Conservation (phyloP, 2,888 invertebrate genomes). For the Mythimna impura region DNA sequence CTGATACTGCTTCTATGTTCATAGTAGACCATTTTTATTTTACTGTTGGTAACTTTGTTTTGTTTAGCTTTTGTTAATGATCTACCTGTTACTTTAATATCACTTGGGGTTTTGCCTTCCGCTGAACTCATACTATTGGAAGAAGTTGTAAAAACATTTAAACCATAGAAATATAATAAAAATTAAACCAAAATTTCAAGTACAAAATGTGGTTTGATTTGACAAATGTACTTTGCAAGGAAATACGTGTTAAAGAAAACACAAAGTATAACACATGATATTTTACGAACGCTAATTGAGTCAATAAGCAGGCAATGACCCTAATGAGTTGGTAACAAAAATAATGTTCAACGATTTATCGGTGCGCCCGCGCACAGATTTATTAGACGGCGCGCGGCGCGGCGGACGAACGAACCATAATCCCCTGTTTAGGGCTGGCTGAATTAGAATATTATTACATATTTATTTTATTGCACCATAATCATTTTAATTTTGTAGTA, state of each 20-base stretch:
- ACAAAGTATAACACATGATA: conserved; percentile 81
- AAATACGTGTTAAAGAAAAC: conserved; percentile 78
- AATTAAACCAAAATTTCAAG: conserved; percentile 44
- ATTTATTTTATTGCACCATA: conserved; percentile 17
- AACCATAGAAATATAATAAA: too few species aligned
- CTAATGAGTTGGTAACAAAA: conserved; percentile 90
- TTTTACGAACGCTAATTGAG: conserved; percentile 84
- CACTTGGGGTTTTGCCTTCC: not conserved
- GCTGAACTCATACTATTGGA: not conserved
- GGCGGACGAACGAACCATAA: conserved; percentile 80
- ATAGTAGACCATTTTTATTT: not conserved
- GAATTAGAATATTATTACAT: conserved; percentile 44
- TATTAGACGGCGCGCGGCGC: conserved; percentile 79
- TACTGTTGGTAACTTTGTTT: too few species aligned
- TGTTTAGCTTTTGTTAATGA: too few species aligned
- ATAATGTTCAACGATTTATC: conserved; percentile 89
- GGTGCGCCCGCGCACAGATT: conserved; percentile 88
- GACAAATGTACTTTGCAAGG: conserved; percentile 77
- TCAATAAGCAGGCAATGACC: conserved; percentile 89
- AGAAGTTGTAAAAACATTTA: conserved; percentile 14
- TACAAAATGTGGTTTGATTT: conserved; percentile 74
- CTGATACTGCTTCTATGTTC: not conserved
- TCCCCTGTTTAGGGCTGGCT: conserved; percentile 83
- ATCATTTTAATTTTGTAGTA: conserved; percentile 12
- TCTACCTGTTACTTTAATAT: not conserved